Evolutionary conservation across 2,888 invertebrate genomes (phyloP).

Genomic region (Phalangium opilio): DNA sequence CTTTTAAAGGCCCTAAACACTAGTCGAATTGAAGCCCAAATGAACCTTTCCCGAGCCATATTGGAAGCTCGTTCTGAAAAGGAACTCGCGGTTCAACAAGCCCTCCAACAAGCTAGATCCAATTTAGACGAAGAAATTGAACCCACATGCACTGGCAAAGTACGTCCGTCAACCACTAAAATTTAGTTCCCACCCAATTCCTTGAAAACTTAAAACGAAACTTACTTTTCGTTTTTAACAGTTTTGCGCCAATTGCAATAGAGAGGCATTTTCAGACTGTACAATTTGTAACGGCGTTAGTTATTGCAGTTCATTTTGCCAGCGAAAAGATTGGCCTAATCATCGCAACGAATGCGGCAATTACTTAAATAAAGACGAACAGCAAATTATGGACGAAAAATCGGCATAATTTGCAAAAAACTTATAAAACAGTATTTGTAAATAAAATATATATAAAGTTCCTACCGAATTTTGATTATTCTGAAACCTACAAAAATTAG

Average conservation of each 20-base stretch:
- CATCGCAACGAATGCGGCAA: constrained; percentile 40
- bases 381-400: too few species aligned
- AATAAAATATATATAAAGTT: too few species aligned
- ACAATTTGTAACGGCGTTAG: constrained; percentile 70
- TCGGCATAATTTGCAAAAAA: too few species aligned
- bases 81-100: constrained; percentile 30
- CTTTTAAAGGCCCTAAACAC: constrained; percentile 26
- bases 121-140: background rate
- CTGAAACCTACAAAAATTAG: too few species aligned
- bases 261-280: constrained; percentile 73
- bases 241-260: constrained; percentile 70
- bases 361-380: too few species aligned
- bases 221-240: constrained; percentile 30
- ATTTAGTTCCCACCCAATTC: too few species aligned
- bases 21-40: constrained; percentile 28
- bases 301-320: constrained; percentile 78
- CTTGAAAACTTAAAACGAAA: too few species aligned
- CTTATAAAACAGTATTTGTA: too few species aligned
- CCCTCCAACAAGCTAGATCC: constrained; percentile 15
- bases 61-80: constrained; percentile 30
- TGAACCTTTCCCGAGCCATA: constrained; percentile 27
- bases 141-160: too few species aligned
- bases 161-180: too few species aligned
- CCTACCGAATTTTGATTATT: too few species aligned
- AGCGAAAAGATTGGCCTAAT: constrained; percentile 73